Conservation (phyloP, 2,797 vertebrate genomes). For the Gymnothorax reevesii region DNA sequence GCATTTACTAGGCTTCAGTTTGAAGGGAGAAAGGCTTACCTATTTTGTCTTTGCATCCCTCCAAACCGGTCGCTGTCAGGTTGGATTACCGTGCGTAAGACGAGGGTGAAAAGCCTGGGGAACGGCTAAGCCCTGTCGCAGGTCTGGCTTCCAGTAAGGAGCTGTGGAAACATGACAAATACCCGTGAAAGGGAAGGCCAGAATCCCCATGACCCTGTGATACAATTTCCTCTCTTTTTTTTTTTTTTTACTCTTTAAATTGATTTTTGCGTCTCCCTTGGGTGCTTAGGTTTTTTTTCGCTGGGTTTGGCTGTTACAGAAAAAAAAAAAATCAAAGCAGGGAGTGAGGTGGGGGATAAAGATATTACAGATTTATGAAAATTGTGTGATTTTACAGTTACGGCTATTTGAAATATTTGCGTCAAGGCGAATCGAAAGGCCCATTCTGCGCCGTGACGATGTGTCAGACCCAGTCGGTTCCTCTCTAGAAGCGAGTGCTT, state of each 20-base stretch:
- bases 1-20: slow-evolving; percentile 18
- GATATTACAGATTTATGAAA: neutral
- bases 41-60: neutral
- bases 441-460: neutral
- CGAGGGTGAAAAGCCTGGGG: slow-evolving; percentile 15
- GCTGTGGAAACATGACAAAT: neutral
- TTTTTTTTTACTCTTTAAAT: slow-evolving; percentile 2
- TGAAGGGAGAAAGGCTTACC: neutral
- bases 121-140: slow-evolving; percentile 21
- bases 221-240: neutral
- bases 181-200: neutral
- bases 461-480: slow-evolving; percentile 1
- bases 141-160: slow-evolving; percentile 1
- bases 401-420: slow-evolving; percentile 10
- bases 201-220: neutral
- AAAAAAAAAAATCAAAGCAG: neutral
- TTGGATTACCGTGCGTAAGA: slow-evolving; percentile 15
- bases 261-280: slow-evolving; percentile 3
- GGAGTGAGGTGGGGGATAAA: neutral
- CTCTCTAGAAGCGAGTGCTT: slow-evolving; percentile 10
- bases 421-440: neutral
- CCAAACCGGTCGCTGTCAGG: slow-evolving; percentile 19
- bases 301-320: neutral
- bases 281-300: slow-evolving; percentile 15
- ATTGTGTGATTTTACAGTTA: neutral